Conservation (phyloP, 2,113 vertebrate genomes). For the Brachyhypopomus occidentalis region DNA sequence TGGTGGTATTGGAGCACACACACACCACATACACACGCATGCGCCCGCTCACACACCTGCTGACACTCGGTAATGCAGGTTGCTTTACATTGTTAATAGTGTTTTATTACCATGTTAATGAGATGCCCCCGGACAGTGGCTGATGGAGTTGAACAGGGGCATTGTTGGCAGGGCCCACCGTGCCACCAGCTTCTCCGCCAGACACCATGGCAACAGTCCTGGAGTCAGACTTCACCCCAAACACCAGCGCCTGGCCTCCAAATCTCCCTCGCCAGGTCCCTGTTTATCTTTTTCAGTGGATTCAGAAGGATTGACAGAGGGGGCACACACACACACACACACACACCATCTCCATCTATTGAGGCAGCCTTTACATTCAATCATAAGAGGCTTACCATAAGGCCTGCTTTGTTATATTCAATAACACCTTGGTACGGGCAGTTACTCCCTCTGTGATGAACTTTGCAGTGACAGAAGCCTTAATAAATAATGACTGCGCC, state of each 20-base stretch:
- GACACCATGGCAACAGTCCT: slow-evolving; percentile 10
- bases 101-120: slow-evolving; percentile 60
- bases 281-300: slow-evolving; percentile 37
- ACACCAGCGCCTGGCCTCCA: slow-evolving; percentile 15
- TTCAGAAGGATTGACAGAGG: slow-evolving; percentile 19
- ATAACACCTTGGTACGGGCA: slow-evolving; percentile 13
- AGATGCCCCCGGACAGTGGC: slow-evolving; percentile 31
- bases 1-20: slow-evolving; percentile 35
- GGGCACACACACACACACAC: background rate
- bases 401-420: slow-evolving; percentile 19
- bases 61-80: slow-evolving; percentile 45
- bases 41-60: slow-evolving; percentile 6
- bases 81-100: slow-evolving; percentile 56
- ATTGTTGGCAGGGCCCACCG: slow-evolving; percentile 33
- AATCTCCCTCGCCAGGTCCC: slow-evolving; percentile 38
- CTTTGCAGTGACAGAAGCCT: background rate
- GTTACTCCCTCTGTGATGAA: background rate
- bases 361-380: background rate
- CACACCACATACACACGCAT: slow-evolving; percentile 13
- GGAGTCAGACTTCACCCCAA: slow-evolving; percentile 2
- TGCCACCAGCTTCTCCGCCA: slow-evolving; percentile 10
- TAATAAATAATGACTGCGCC: background rate
- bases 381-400: slow-evolving; percentile 9
- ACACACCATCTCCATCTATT: background rate
- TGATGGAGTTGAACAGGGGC: slow-evolving; percentile 45